Evolutionary conservation across 2,888 invertebrate species (phyloP).

Genomic region (Sarcophaga subvicina): DNA sequence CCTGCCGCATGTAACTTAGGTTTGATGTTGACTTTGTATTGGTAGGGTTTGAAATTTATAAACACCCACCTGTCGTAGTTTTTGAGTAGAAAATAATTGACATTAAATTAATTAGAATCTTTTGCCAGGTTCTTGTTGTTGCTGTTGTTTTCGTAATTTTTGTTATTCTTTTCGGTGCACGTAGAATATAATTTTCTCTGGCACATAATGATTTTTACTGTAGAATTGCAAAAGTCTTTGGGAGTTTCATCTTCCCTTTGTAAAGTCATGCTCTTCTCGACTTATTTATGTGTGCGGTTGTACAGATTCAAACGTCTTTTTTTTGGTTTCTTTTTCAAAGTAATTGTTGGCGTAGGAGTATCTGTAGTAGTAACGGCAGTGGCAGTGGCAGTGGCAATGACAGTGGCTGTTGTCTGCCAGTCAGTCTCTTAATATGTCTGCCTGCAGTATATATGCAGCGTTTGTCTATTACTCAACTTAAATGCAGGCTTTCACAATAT

Average conservation of each 20-base stretch:
- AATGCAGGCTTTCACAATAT: slow-evolving; percentile 42
- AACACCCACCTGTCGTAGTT: slow-evolving; percentile 57
- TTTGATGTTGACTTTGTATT: background rate
- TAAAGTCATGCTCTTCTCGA: background rate
- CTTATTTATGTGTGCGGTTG: background rate
- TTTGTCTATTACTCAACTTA: slow-evolving; percentile 50
- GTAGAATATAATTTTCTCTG: slow-evolving; percentile 1
- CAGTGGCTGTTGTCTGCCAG: slow-evolving; percentile 18
- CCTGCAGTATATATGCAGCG: slow-evolving; percentile 19
- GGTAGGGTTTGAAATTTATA: slow-evolving; percentile 44
- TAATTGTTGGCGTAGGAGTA: background rate
- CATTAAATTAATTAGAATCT: slow-evolving; percentile 69
- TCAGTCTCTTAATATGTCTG: slow-evolving; percentile 33
- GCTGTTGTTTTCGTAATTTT: slow-evolving; percentile 3
- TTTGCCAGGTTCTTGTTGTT: slow-evolving; percentile 17
- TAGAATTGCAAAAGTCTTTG: slow-evolving; percentile 25
- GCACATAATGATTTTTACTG: slow-evolving; percentile 41
- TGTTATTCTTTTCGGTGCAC: background rate
- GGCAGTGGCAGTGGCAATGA: background rate
- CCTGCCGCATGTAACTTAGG: no score
- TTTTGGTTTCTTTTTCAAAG: background rate
- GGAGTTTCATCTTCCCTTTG: slow-evolving; percentile 39
- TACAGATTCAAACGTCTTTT: background rate
- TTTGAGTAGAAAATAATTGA: slow-evolving; percentile 56
- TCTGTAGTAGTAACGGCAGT: background rate